Base-by-base conservation (phyloP, 2,888 invertebrate species). In the Alloscopus bannaensis region DNA sequence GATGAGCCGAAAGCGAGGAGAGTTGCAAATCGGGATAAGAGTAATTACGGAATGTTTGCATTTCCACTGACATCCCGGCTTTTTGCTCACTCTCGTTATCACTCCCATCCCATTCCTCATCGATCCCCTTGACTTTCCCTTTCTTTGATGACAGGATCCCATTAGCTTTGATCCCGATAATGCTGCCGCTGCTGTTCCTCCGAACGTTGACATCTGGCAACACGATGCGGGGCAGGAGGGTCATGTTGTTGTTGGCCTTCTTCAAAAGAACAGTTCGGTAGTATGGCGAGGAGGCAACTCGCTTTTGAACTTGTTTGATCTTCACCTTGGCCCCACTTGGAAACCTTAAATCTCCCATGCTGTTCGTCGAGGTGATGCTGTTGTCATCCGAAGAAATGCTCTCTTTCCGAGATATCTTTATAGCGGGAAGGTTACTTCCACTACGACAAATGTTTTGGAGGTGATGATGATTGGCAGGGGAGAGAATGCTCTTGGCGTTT, bases 281-380 rank as follows among this genome's bases (percentile, higher is more conserved):
- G 18, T 79, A 79, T 4, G 79, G 66, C n/a, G 79, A 72, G 2
- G 59, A 59, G 4, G 68, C 28, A 22, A 42, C 24, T 52, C 72
- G 79, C 24, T 73, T 79, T 72, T 79, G 79, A 79, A 79, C 79
- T 79, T 79, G 79, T 36, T 45, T 72, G 47, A 71, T 65, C 64
- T 72, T 79, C 45, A 3, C 72, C 79, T 72, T 79, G 72, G 72
- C 69, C 28, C 62, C 20, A 1, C 3, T 24, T 3, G 13, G 22
- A 1, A 11, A 11, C 6, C 29, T 40, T 68, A 68, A 42, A 2
- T 31, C 28, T 22, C 73, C 55, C 18, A 79, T 55, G 40, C 72
- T 79, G 22, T 72, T 79, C 3, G 68, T 45, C 11, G 79, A 79
- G 22, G 79, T 36, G 47, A 50, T 40, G 31, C 65, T 77, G 24